A percentile compares a stretch with the other conserved stretches of the same genome.
These are phyloP conservation scores for Carpatolechia fugitivella DNA, from an alignment of 2,888 invertebrate species.

Conservation along the genomic window DNA sequence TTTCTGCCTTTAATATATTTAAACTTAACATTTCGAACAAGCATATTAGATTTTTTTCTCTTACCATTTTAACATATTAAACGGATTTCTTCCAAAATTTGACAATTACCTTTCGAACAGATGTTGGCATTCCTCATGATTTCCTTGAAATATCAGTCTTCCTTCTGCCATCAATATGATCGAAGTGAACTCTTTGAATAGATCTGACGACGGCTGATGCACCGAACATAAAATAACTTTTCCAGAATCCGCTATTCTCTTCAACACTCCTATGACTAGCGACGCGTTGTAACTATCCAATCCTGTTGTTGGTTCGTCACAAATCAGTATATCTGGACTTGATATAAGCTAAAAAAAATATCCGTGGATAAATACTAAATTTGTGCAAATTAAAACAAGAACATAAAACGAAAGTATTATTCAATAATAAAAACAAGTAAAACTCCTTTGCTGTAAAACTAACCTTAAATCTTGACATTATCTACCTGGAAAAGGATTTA, in stretches of 20 bases:
- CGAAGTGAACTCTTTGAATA: constrained; percentile 88
- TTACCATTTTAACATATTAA: too few species aligned
- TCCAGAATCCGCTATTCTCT: constrained; percentile 80
- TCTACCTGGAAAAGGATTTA: too few species aligned
- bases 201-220: constrained; percentile 93
- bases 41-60: too few species aligned
- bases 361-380: background rate
- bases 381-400: too few species aligned
- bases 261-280: constrained; percentile 85
- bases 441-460: too few species aligned
- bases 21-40: too few species aligned
- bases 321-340: constrained; percentile 91
- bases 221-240: constrained; percentile 91
- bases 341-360: constrained; percentile 82
- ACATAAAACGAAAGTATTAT: too few species aligned
- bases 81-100: too few species aligned
- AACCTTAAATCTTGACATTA: too few species aligned
- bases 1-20: too few species aligned
- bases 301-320: constrained; percentile 96
- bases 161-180: constrained; percentile 89
- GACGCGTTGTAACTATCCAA: constrained; percentile 93
- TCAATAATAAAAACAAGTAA: too few species aligned
- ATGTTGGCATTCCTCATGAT: constrained; percentile 79
- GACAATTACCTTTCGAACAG: constrained; percentile 82
- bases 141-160: constrained; percentile 86